These are phyloP conservation scores for Ondatra zibethicus DNA, from an alignment of 2,113 vertebrate genomes.

Conservation along the genomic window DNA sequence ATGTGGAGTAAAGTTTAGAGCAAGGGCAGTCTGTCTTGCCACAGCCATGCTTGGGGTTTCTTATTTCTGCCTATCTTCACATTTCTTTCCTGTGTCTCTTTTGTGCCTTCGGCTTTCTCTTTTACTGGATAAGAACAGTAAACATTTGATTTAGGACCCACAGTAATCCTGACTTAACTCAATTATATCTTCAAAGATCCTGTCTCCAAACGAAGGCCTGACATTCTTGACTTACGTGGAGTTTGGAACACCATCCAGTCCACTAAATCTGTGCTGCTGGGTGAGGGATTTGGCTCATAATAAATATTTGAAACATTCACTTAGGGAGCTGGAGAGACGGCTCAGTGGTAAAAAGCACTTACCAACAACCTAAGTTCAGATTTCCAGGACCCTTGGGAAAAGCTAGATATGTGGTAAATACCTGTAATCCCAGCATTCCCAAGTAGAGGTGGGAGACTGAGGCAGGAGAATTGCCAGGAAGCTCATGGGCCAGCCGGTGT, in stretches of 20 bases:
- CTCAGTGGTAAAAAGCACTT: neutral
- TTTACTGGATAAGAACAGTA: neutral
- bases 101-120: neutral
- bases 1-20: neutral
- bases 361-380: neutral
- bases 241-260: neutral
- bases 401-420: neutral
- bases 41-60: neutral
- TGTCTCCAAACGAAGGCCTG: neutral
- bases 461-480: neutral
- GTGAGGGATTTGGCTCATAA: neutral
- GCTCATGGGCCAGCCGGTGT: too few species aligned
- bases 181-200: neutral
- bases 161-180: neutral
- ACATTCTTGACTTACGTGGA: neutral
- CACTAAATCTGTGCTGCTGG: neutral
- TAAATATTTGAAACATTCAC: neutral
- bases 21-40: too few species aligned
- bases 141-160: neutral
- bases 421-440: neutral
- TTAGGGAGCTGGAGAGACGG: neutral
- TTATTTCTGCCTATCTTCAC: neutral
- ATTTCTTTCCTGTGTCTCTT: neutral
- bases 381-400: neutral
- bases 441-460: neutral